Percentiles rank a stretch among this genome's conserved stretches.
These are phyloP conservation scores for Pterobdella sp. DNA, from an alignment of 2,888 invertebrate species.

Conservation along the genomic window DNA sequence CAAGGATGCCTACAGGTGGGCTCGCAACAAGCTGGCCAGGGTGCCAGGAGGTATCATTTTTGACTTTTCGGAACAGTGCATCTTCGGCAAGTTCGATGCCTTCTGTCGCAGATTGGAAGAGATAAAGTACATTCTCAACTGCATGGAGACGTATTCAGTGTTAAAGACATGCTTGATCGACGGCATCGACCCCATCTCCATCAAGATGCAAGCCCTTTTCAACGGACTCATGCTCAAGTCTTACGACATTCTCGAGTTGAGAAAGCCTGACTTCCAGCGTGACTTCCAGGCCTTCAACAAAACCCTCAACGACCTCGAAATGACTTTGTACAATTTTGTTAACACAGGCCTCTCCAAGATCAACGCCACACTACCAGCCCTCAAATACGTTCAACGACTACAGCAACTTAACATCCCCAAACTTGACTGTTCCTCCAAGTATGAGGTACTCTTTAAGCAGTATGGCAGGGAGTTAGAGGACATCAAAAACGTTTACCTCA, in stretches of 20 bases:
- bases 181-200: slow-evolving; percentile 67
- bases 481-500: slow-evolving; percentile 38
- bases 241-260: slow-evolving; percentile 73
- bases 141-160: slow-evolving; percentile 65
- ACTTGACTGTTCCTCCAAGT: slow-evolving; percentile 65
- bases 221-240: slow-evolving; percentile 63
- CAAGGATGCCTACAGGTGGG: slow-evolving; percentile 57
- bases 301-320: slow-evolving; percentile 63
- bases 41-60: slow-evolving; percentile 45
- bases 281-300: slow-evolving; percentile 69
- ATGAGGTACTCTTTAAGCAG: slow-evolving; percentile 40
- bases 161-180: slow-evolving; percentile 69
- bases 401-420: slow-evolving; percentile 66
- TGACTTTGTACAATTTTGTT: slow-evolving; percentile 45
- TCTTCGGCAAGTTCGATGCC: slow-evolving; percentile 50
- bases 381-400: slow-evolving; percentile 58
- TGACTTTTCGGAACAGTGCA: slow-evolving; percentile 51
- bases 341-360: slow-evolving; percentile 42
- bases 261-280: slow-evolving; percentile 65
- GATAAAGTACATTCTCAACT: slow-evolving; percentile 65
- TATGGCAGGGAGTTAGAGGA: slow-evolving; percentile 45
- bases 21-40: slow-evolving; percentile 44
- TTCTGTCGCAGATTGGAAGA: slow-evolving; percentile 48
- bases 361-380: slow-evolving; percentile 50
- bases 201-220: slow-evolving; percentile 63